Conservation (phyloP, 1,140 invertebrate species). For the Drosophila rhopaloa region DNA sequence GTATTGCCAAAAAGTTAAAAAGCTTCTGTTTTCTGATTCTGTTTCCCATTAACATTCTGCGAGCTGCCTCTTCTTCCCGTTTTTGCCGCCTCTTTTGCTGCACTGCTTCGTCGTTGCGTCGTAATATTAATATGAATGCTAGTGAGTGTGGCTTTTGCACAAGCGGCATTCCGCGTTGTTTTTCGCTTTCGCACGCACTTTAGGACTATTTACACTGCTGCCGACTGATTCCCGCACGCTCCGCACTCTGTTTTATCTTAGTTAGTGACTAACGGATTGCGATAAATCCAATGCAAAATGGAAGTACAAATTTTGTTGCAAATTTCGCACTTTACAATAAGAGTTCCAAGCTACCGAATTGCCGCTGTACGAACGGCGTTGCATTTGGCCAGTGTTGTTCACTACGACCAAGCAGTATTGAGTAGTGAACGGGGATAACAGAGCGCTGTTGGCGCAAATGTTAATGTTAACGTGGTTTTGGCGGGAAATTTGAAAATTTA, state of each 20-base stretch:
- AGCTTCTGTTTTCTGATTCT: conserved; percentile 55
- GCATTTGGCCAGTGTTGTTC: conserved; percentile 21
- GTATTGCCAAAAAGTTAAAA: conserved; percentile 40
- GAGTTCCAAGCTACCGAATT: conserved; percentile 54
- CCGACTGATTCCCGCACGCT: conserved; percentile 46
- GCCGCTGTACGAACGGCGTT: conserved; percentile 46
- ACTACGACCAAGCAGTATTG: conserved; percentile 16
- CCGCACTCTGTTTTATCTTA: conserved; percentile 42
- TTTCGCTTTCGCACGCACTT: conserved; percentile 63
- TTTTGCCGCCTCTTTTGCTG: conserved; percentile 81
- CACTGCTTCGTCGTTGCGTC: conserved; percentile 77
- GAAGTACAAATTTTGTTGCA: conserved; percentile 79
- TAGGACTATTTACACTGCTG: conserved; percentile 68
- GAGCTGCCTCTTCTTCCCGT: conserved; percentile 71
- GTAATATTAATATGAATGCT: conserved; percentile 57
- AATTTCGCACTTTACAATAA: conserved; percentile 71
- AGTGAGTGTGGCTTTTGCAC: conserved; percentile 66
- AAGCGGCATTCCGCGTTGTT: conserved; percentile 45
- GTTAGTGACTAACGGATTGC: conserved; percentile 64
- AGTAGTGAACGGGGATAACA: conserved; percentile 20
- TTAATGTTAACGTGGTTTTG: neutral
- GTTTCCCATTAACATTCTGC: conserved; percentile 41
- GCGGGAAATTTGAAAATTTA: conserved; percentile 28
- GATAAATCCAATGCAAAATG: conserved; percentile 75
- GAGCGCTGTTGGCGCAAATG: conserved; percentile 19